Base-by-base conservation (phyloP, 2,113 vertebrate species). In the Cervus canadensis region DNA sequence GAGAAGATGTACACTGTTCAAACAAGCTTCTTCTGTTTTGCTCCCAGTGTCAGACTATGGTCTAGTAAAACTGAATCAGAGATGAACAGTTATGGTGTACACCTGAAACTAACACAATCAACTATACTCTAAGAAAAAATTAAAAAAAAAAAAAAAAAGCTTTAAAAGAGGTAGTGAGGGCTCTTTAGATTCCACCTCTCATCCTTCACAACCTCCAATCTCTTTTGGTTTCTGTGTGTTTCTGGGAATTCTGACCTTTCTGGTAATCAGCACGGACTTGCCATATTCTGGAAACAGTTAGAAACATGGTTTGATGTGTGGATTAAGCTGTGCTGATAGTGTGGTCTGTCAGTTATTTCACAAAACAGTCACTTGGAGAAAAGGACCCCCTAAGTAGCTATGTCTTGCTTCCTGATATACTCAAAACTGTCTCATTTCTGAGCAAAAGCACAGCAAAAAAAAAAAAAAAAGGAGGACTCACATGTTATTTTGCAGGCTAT, bases 251-350 rank as follows among this genome's bases (percentile, higher is more conserved):
- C 43, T 87, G 62, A 78, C 43, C 85, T 50, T 95, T 54, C 45
- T 79, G 81, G 40, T 40, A 93, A 76, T 86, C 36, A 67, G 43
- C 19, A 36, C 11, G 87, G 78, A 92, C n/a, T 86, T n/a, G 40
- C 52, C 30, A 40, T 36, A 43, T 92, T 89, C 85, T 91, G 90
- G 81, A 87, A 96, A 91, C 60, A 91, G 62, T 17, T 33, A n/a
- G 74, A 96, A 90, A 97, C 84, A 57, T 85, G 97, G 87, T 97
- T 89, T 96, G 87, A 92, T 62, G 59, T 87, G 74, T 89, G 90
- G 74, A 85, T 94, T 97, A 95, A 40, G 21, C 85, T 79, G 23
- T 91, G 76, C 59, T 91, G 92, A 96, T 12, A 97, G 17, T 36
- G 45, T 81, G 36, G 45, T 76, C 91, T 89, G 76, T 84, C 60